Conservation (phyloP, 1,140 invertebrate species). For the Venustaconcha ellipsiformis region DNA sequence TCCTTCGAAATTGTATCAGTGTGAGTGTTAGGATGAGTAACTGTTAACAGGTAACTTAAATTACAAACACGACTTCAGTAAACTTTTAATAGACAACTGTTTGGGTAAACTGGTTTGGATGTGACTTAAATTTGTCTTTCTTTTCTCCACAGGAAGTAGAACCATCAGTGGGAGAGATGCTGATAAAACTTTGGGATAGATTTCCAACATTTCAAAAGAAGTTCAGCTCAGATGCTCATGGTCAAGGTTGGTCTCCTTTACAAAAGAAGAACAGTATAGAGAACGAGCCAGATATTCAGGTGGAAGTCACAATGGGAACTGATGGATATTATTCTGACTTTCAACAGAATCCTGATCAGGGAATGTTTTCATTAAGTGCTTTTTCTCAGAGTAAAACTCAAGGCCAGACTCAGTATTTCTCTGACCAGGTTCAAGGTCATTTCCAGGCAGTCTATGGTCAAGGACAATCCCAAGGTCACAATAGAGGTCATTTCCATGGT, state of each 20-base stretch:
- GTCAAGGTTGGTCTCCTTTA: neutral
- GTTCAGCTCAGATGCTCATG: neutral
- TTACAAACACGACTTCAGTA: neutral
- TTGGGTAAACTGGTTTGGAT: no score
- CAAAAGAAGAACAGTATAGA: no score
- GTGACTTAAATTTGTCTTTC: neutral
- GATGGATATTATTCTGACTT: no score
- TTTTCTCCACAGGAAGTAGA: constrained; percentile 70
- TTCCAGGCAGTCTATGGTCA: neutral
- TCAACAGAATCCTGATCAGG: no score
- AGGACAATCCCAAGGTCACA: no score
- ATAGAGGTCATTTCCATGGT: neutral
- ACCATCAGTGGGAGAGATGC: constrained; percentile 68
- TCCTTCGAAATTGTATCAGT: neutral
- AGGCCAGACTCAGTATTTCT: no score
- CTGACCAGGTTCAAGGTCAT: constrained; percentile 14
- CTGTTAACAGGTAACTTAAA: neutral
- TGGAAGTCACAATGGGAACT: no score
- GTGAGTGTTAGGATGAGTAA: constrained; percentile 8
- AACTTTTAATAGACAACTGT: no score
- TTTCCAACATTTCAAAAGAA: constrained; percentile 19
- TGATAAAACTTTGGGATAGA: constrained; percentile 70
- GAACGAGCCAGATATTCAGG: no score
- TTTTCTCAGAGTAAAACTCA: no score
- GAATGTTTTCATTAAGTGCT: no score